Evolutionary conservation across 2,888 invertebrate genomes (phyloP), one percentile per base, ranked within the genome.

Genomic region (Blera fallax): DNA sequence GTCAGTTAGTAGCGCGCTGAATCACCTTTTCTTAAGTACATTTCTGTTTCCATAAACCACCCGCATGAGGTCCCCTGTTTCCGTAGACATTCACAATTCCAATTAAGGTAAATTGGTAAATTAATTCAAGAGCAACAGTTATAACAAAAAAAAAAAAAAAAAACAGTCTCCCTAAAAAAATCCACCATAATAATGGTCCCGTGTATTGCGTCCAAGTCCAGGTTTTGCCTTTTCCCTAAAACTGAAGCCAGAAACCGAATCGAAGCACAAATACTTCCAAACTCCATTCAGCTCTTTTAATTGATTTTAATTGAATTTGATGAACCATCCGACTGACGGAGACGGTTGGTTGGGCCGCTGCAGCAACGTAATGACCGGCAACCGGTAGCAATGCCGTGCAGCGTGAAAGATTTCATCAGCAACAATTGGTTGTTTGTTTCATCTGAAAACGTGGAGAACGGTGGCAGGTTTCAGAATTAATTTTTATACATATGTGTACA

Each of bases 401-500:
- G 73, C 84, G 85, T 81, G 76, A 85, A 85, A 85, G 85, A 85
- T 85, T 85, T 81, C 56, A 81, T 81, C 81, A 85, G 76, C 85
- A 85, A 85, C 85, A 85, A 85, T 85, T 85, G 85, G 85, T 85
- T 85, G 85, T 85, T 81, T 81, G 85, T 85, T 85, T 85, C 84
- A 80, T 64, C 21, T 40, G 34, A 56, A 62, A 73, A 48, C 78
- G 62, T 78, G 78, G 78, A 62, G 54, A 48, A 83, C 69, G 64
- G 52, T 77, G 72, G 72, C 80, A 76, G 84, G 74, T 79, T 79
- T 83, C 67, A n/a, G 79, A 83, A 78, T 78, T 69, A 73, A 78
- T 84, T 84, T 79, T 84, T 69, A 60, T 67, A 60, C 21, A 54
- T 43, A n/a, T n/a, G n/a, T n/a, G n/a, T 43, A 21, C 52, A n/a